phyloP scores from a whole-genome alignment of 2,797 vertebrate genomes.

The Okamejei kenojei region DNA sequence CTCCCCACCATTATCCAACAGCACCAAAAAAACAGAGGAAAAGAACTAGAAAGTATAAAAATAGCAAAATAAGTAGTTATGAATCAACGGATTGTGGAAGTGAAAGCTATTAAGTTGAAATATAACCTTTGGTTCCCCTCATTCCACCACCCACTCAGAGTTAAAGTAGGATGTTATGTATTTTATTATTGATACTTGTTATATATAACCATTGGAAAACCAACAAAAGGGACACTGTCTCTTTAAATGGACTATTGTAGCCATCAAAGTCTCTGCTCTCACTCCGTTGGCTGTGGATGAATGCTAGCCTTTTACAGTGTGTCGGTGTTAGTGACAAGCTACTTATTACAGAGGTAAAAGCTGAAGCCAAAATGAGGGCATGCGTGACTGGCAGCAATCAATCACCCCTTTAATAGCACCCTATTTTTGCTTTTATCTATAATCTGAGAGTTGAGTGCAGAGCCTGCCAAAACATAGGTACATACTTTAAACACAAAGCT shows the following conservation, averaged over 20 bases:
- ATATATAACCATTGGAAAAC: conserved; percentile 39
- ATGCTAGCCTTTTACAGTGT: conserved; percentile 83
- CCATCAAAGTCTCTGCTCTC: conserved; percentile 74
- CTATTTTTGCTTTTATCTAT: conserved; percentile 32
- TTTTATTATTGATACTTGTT: conserved; percentile 28
- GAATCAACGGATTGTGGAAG: neutral
- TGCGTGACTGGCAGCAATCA: conserved; percentile 91
- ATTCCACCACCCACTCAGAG: neutral
- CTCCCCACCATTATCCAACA: no score
- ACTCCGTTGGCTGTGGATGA: conserved; percentile 82
- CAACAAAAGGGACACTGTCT: conserved; percentile 87
- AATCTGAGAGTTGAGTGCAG: conserved; percentile 20
- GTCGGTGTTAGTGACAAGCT: conserved; percentile 73
- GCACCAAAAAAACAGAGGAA: neutral
- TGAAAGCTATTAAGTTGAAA: no score
- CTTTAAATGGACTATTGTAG: conserved; percentile 72
- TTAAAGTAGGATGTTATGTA: conserved; percentile 18
- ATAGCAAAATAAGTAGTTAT: neutral
- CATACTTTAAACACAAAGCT: conserved; percentile 23
- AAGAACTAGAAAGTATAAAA: neutral
- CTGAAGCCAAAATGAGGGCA: conserved; percentile 70
- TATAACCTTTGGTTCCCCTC: neutral
- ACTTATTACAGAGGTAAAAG: conserved; percentile 73
- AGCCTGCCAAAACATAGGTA: conserved; percentile 29
- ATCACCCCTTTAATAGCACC: conserved; percentile 62